These are phyloP conservation scores for Thamnophis elegans DNA, from an alignment of 2,797 vertebrate species.

Conservation along the genomic window DNA sequence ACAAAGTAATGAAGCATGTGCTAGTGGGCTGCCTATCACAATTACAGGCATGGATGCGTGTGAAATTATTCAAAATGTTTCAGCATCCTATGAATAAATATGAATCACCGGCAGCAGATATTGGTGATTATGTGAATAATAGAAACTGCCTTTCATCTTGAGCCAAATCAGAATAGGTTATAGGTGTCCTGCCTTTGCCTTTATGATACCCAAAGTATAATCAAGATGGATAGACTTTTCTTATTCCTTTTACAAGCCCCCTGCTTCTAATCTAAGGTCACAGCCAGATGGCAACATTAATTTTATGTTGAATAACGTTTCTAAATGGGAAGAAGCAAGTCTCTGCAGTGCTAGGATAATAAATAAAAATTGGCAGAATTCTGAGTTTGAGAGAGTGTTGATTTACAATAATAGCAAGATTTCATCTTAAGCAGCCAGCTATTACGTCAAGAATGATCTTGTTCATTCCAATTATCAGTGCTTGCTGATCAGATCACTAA, in stretches of 20 bases:
- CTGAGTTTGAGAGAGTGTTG: constrained; percentile 33
- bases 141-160: constrained; percentile 35
- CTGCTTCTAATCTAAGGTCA: constrained; percentile 40
- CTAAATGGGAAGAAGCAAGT: neutral
- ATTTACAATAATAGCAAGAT: constrained; percentile 39
- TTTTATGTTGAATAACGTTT: constrained; percentile 19
- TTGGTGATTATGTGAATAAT: constrained; percentile 45
- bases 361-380: constrained; percentile 19
- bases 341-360: neutral
- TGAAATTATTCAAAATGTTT: constrained; percentile 66
- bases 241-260: neutral
- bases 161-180: constrained; percentile 45
- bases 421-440: constrained; percentile 1
- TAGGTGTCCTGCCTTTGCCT: constrained; percentile 13
- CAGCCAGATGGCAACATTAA: constrained; percentile 24
- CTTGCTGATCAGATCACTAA: constrained; percentile 23
- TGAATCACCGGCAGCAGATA: constrained; percentile 39
- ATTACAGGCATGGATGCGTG: constrained; percentile 58
- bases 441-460: constrained; percentile 33
- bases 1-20: constrained; percentile 55
- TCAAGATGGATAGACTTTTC: constrained; percentile 23
- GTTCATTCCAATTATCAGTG: constrained; percentile 40
- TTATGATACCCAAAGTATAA: constrained; percentile 40
- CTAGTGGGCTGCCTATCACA: constrained; percentile 63
- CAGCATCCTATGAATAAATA: constrained; percentile 60